Evolutionary conservation across 2,113 vertebrate genomes (phyloP).

Genomic region (Nettapus auritus): DNA sequence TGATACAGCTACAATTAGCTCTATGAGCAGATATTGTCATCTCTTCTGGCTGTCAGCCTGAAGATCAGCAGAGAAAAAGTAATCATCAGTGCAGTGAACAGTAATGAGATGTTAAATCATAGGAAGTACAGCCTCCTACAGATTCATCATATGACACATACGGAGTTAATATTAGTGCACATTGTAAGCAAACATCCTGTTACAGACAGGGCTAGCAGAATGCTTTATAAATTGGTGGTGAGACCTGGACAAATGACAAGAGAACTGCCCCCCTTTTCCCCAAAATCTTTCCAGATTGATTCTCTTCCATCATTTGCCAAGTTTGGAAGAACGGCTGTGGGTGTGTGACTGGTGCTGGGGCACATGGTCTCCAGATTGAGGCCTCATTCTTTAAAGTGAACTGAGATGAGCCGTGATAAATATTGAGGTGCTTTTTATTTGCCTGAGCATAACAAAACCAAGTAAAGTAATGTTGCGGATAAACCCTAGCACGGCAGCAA

Average conservation of each 20-base stretch:
- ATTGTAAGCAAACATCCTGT: neutral
- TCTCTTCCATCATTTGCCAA: neutral
- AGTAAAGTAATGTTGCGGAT: neutral
- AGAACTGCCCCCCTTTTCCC: neutral
- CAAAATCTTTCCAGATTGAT: neutral
- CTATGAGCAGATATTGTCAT: neutral
- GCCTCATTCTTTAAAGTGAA: neutral
- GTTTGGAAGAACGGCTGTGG: fast-evolving
- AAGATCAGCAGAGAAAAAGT: neutral
- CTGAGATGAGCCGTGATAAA: neutral
- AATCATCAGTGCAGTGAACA: neutral
- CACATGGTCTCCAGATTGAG: neutral
- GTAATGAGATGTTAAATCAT: neutral
- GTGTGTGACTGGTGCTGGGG: neutral
- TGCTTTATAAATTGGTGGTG: neutral
- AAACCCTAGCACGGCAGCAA: neutral
- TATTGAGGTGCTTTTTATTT: neutral
- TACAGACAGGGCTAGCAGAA: neutral
- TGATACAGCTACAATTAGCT: neutral
- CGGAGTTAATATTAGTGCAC: fast-evolving
- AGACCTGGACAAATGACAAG: neutral
- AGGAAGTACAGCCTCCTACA: neutral
- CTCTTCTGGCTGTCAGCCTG: neutral
- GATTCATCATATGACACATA: neutral
- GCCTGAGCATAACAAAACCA: neutral